These are phyloP conservation scores for Microtus pennsylvanicus DNA, from an alignment of 2,113 vertebrate species.

Conservation along the genomic window DNA sequence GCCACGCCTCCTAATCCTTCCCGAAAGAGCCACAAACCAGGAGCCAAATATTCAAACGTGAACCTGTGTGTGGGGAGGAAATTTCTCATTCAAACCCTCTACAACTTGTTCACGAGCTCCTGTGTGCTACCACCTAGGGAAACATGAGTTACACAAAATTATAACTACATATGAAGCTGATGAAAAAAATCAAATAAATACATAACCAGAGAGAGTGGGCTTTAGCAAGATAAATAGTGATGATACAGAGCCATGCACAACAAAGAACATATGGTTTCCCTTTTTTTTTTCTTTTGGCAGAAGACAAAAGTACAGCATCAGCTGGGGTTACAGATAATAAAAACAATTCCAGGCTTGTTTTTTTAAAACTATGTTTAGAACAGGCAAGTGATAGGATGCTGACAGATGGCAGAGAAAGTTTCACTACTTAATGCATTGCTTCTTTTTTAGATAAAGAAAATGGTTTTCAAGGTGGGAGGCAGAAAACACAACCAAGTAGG, in stretches of 20 bases:
- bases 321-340: background rate
- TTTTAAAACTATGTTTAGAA: background rate
- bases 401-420: slow-evolving; percentile 27
- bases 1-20: too few species aligned
- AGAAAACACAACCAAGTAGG: slow-evolving; percentile 1
- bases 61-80: too few species aligned
- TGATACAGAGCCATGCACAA: background rate
- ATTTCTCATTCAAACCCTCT: too few species aligned
- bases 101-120: background rate
- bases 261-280: background rate
- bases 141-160: slow-evolving; percentile 11
- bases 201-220: background rate
- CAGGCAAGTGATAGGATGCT: slow-evolving; percentile 52
- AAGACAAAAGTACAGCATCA: background rate
- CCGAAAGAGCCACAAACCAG: too few species aligned
- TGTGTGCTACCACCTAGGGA: background rate
- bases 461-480: background rate
- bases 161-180: background rate
- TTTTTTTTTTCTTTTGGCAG: background rate
- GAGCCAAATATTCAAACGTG: too few species aligned
- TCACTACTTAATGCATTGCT: background rate
- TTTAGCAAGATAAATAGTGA: background rate
- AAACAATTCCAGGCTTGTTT: background rate
- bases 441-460: slow-evolving; percentile 29
- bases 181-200: background rate